These are phyloP conservation scores for Myrmophylax atrothorax DNA, from an alignment of 2,113 vertebrate genomes.

Conservation along the genomic window DNA sequence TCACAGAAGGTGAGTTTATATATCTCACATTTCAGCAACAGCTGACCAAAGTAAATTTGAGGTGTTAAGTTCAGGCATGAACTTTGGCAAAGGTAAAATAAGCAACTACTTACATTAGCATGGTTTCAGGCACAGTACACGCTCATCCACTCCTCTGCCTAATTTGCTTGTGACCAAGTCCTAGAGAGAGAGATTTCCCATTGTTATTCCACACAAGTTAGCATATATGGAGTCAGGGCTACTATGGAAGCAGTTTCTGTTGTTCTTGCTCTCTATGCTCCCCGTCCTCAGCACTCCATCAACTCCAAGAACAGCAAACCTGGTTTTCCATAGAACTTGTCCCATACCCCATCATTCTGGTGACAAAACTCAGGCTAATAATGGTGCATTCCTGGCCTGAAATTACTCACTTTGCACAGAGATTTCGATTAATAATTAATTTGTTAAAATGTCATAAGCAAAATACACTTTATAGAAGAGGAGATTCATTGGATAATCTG, in stretches of 20 bases:
- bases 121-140: not conserved
- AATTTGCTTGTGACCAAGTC: not conserved
- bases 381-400: not conserved
- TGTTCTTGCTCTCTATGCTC: not conserved
- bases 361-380: not conserved
- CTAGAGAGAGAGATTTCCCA: not conserved
- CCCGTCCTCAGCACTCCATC: not conserved
- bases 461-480: not conserved
- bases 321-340: not conserved
- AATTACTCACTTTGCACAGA: not conserved
- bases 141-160: not conserved
- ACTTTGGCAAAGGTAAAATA: not conserved
- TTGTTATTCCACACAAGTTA: not conserved
- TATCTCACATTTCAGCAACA: not conserved
- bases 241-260: not conserved
- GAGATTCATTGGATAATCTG: not conserved
- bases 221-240: fast-evolving
- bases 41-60: not conserved
- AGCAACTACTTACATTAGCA: not conserved
- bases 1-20: not conserved
- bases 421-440: not conserved
- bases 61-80: not conserved
- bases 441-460: not conserved
- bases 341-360: not conserved
- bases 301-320: not conserved